These are phyloP conservation scores for Haplotaxodon microlepis DNA, from an alignment of 2,113 vertebrate genomes.

Conservation along the genomic window DNA sequence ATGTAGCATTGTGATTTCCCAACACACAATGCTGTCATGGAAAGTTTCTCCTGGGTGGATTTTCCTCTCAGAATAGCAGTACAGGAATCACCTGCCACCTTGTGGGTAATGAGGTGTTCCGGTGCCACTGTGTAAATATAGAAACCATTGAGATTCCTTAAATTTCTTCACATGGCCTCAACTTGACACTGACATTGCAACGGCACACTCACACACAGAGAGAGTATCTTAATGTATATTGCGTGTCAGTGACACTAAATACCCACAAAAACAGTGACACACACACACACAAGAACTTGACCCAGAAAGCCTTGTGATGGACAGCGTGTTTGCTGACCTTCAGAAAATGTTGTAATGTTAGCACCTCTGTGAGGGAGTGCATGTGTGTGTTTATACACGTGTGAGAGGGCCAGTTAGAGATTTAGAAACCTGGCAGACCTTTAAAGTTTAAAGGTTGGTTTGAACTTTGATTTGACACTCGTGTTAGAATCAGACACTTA, in stretches of 20 bases:
- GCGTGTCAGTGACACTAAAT: background rate
- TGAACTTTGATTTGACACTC: background rate
- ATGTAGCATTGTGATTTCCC: background rate
- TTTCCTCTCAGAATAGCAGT: background rate
- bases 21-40: background rate
- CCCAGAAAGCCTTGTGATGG: background rate
- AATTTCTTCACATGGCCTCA: background rate
- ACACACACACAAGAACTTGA: background rate
- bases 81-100: background rate
- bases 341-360: background rate
- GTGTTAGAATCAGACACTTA: background rate
- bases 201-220: background rate
- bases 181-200: background rate
- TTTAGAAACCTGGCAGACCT: background rate
- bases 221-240: background rate
- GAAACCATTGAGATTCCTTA: background rate
- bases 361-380: rapidly evolving
- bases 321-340: background rate
- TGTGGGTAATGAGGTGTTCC: background rate
- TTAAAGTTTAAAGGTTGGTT: background rate
- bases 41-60: background rate
- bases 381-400: rapidly evolving
- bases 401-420: background rate
- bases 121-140: background rate
- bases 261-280: background rate